These are phyloP conservation scores for Boloria euphrosyne DNA, from an alignment of 2,888 invertebrate species.

Conservation along the genomic window DNA sequence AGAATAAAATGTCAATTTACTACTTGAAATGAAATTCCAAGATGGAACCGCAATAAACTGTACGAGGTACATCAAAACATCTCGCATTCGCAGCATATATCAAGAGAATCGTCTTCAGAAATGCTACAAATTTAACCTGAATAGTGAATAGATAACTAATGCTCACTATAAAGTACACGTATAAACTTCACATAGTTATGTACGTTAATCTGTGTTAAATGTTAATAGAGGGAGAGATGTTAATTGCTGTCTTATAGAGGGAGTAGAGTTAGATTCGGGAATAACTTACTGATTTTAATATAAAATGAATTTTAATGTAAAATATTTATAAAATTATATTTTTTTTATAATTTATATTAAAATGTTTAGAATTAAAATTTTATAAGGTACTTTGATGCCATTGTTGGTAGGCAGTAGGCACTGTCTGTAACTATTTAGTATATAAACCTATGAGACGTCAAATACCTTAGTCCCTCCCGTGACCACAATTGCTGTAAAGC, in stretches of 20 bases:
- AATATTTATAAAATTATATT: no score
- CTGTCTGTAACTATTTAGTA: no score
- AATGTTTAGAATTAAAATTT: no score
- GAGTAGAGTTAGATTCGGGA: neutral
- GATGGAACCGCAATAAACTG: conserved; percentile 15
- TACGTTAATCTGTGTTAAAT: conserved; percentile 1
- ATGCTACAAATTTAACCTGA: conserved; percentile 36
- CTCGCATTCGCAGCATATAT: conserved; percentile 2
- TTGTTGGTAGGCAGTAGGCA: no score
- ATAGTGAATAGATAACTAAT: neutral
- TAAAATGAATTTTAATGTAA: no score
- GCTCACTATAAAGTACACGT: neutral
- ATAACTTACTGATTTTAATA: neutral
- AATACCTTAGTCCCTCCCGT: no score
- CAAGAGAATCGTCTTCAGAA: conserved; percentile 30
- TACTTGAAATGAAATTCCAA: conserved; percentile 25
- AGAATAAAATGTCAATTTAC: conserved; percentile 21
- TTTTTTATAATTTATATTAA: no score
- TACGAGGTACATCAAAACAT: neutral
- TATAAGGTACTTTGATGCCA: no score
- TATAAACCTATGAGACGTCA: no score
- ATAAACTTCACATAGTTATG: neutral
- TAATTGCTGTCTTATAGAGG: conserved; percentile 20
- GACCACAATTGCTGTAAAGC: no score
- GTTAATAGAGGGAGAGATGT: conserved; percentile 7